Percentiles rank a stretch among this genome's conserved stretches.
Conservation (phyloP, 2,888 invertebrate genomes). For the Bimastos eiseni region DNA sequence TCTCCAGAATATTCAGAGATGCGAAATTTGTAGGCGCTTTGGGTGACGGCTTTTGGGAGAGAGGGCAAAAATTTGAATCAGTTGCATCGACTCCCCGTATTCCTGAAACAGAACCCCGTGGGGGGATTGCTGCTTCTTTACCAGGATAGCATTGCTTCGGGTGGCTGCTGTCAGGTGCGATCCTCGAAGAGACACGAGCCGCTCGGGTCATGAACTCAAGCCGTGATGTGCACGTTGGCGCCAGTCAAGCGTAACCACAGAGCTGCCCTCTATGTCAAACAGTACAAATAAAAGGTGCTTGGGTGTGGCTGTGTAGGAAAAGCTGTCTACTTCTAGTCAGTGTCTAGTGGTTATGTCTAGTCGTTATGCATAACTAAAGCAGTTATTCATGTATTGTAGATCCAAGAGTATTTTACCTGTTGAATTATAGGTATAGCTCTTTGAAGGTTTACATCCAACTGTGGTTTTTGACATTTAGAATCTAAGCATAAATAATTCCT, state of each 20-base stretch:
- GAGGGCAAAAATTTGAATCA: background rate
- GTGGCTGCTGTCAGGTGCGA: background rate
- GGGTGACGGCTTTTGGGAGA: background rate
- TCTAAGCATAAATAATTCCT: background rate
- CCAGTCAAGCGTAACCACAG: background rate
- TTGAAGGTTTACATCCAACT: background rate
- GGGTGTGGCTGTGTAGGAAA: constrained; percentile 13
- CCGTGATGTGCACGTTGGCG: background rate
- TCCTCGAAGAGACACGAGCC: background rate
- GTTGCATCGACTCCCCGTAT: background rate
- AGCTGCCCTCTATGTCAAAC: constrained; percentile 13
- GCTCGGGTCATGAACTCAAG: background rate
- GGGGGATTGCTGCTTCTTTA: constrained; percentile 1
- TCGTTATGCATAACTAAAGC: background rate
- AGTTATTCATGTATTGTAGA: background rate
- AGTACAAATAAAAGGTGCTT: constrained; percentile 13
- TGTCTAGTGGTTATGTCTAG: constrained; percentile 13
- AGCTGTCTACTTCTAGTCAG: constrained; percentile 13
- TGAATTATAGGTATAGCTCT: constrained; percentile 13
- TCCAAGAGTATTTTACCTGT: background rate
- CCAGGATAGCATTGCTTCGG: background rate
- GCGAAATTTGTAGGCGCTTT: background rate
- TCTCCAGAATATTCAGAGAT: background rate
- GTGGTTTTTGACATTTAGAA: constrained; percentile 17
- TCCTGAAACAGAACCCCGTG: background rate